Evolutionary conservation across 2,113 vertebrate genomes (phyloP), one percentile per base, ranked within the genome.

Genomic region (Zapornia atra): DNA sequence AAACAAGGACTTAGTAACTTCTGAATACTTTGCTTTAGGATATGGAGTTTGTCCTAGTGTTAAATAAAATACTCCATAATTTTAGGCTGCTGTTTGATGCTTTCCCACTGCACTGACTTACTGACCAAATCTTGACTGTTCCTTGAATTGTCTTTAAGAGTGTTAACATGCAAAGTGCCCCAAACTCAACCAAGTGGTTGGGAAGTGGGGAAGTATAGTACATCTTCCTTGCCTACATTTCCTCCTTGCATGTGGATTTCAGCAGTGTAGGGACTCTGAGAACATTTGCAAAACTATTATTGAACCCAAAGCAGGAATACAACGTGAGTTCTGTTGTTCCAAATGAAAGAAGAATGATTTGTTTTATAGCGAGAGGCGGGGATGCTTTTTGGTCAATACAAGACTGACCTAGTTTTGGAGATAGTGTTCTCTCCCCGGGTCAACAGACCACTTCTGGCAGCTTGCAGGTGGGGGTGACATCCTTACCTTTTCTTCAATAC

Each of bases 401-500:
- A 53, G 53, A 42, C 54, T 66, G 73, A 7, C 6, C 3, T 3
- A 8, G 36, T 14, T 87, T 59, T 63, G 63, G 66, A 77, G 50
- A 22, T 34, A 51, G 0, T 24, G 5, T 34, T 91, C 61, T 73
- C 48, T 46, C 71, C 68, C 64, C 84, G 80, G 85, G 64, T 70
- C 83, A 93, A 22, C 25, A 38, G 70, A 34, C 72, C 77, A 24
- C 68, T 31, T 46, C 72, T 95, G 92, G 82, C 94, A 97, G 94
- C 70, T 46, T 81, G 86, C 88, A 93, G 96, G 94, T 96, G 91
- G 84, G 87, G 78, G 64, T 84, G 87, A 88, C 97, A 97, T 95
- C 90, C 83, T 93, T 94, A 94, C 93, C 65, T 88, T 78, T 86
- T 88, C 88, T 91, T 78, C 70, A 63, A 53, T 84, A 4, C 87